Evolutionary conservation across 1,140 invertebrate genomes (phyloP), one percentile per base, ranked within the genome.

Genomic region (Pantala flavescens): DNA sequence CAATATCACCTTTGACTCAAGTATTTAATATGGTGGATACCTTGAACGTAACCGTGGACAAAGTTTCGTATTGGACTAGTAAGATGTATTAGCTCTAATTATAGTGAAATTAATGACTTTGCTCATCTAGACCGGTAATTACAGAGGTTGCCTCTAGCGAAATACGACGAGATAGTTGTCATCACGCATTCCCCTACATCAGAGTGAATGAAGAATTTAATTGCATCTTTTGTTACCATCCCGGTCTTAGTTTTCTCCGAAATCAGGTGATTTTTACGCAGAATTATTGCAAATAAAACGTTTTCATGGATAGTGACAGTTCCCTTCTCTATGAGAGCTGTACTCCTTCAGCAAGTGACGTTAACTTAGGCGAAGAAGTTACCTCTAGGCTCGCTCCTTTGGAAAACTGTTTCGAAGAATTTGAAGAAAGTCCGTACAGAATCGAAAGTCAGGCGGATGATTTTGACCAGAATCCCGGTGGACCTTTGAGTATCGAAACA

Each of bases 401-500:
- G 49, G 49, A 63, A 63, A 63, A 63, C n/a, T 63, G 49, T 12
- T 63, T 63, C 5, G 49, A 63, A 63, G 49, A 63, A 63, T 63
- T 63, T 14, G 49, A 63, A 63, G 49, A 63, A 63, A 63, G 16
- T 16, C n/a, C 49, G 3, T 63, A 63, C 12, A 16, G n/a, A 63
- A 21, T 63, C n/a, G 49, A 63, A 63, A 63, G 16, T 14, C 49
- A 63, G n/a, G n/a, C 12, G n/a, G 49, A 63, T 63, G 49, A 63
- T 5, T 63, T 63, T 14, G 49, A 63, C 12, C 49, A 63, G 49
- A 63, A 63, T 63, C 49, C 49, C n/a, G 49, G 49, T 14, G 49
- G 49, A 63, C 71, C 71, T 42, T 11, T 42, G 10, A 72, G 71
- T 72, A 24, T 72, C 19, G 71, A 72, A 72, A 72, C 71, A 11